These are phyloP conservation scores for Rhinophrynus dorsalis DNA, from an alignment of 2,797 vertebrate species.

Conservation along the genomic window DNA sequence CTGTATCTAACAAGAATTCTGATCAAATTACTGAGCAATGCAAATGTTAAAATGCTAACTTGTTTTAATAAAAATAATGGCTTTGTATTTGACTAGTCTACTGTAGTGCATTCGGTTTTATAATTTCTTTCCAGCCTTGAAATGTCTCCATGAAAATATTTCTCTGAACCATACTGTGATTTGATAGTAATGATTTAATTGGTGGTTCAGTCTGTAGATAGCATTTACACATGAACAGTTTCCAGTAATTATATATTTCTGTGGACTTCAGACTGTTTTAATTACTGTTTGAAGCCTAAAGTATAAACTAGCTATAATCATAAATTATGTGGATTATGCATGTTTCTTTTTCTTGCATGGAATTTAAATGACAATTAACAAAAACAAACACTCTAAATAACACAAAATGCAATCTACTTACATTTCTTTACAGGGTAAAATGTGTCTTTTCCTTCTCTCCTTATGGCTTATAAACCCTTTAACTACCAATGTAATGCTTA, in stretches of 20 bases:
- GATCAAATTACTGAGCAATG: neutral
- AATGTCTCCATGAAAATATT: neutral
- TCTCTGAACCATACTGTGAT: slow-evolving; percentile 26
- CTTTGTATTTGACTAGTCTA: neutral
- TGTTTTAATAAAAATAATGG: neutral
- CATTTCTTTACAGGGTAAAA: too few relatives aligned
- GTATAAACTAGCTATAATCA: slow-evolving; percentile 64
- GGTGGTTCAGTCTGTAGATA: slow-evolving; percentile 58
- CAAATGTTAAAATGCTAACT: neutral
- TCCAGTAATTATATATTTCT: slow-evolving; percentile 63
- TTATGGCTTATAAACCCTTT: too few relatives aligned
- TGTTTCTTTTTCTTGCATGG: slow-evolving; percentile 26
- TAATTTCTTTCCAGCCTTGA: neutral
- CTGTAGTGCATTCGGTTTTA: neutral
- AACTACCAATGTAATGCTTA: too few relatives aligned
- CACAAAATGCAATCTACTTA: neutral
- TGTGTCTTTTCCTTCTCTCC: too few relatives aligned
- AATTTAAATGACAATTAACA: too few relatives aligned
- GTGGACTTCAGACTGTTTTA: slow-evolving; percentile 59
- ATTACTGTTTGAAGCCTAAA: slow-evolving; percentile 65
- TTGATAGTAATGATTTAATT: slow-evolving; percentile 70
- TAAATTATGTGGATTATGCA: slow-evolving; percentile 50
- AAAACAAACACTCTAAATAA: neutral
- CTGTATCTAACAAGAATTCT: too few relatives aligned
- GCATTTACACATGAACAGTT: slow-evolving; percentile 61